These are phyloP conservation scores for Sapajus apella DNA, from an alignment of 2,113 vertebrate genomes.

Conservation along the genomic window DNA sequence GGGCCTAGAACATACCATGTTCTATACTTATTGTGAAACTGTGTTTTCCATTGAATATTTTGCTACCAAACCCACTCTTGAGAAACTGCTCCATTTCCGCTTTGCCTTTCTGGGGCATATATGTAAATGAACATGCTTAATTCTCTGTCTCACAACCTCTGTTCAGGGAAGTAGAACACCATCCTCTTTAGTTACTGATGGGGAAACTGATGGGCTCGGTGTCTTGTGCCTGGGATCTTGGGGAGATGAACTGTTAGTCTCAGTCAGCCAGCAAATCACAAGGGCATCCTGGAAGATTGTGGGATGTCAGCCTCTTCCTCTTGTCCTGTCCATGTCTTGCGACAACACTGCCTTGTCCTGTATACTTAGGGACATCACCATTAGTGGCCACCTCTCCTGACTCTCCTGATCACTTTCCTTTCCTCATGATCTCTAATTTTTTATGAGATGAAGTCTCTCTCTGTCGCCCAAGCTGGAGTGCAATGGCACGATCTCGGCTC, in stretches of 20 bases:
- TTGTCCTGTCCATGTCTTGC: not conserved
- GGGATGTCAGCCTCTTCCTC: not conserved
- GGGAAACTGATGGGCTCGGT: fast-evolving
- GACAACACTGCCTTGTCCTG: not conserved
- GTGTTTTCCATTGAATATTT: not conserved
- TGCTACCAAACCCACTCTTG: too few relatives aligned
- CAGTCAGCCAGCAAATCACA: not conserved
- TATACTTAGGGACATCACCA: not conserved
- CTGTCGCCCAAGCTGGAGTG: too few relatives aligned
- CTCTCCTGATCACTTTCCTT: too few relatives aligned
- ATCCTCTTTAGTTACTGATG: not conserved
- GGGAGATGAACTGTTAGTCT: too few relatives aligned
- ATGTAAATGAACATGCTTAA: not conserved
- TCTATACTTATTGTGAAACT: not conserved
- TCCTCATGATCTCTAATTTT: too few relatives aligned
- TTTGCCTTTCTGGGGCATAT: not conserved
- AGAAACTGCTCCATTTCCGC: not conserved
- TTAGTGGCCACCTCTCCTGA: not conserved
- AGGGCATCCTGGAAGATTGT: not conserved
- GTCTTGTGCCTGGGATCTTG: too few relatives aligned
- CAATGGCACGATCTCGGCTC: not conserved
- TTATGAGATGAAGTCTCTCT: too few relatives aligned
- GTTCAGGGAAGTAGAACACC: too few relatives aligned
- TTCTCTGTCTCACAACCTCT: too few relatives aligned
- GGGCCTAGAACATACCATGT: not conserved